Evolutionary conservation across 2,888 invertebrate species (phyloP).

Genomic region (Nezara viridula): DNA sequence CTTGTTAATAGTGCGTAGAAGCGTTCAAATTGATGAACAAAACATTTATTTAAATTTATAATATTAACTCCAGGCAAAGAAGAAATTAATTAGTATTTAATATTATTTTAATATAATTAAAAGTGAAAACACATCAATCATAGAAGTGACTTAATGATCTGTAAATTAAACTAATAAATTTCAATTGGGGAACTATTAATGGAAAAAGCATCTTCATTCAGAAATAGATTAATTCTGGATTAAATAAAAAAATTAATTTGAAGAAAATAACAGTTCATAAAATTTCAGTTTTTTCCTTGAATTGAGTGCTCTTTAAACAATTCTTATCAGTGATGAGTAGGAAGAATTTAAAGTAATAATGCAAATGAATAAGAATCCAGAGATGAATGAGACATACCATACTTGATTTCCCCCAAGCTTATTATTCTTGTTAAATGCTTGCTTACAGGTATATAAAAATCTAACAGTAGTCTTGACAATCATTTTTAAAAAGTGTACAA

Average conservation of each 20-base stretch:
- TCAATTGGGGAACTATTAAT: neutral
- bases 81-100: neutral
- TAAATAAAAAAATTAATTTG: neutral
- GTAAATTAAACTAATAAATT: neutral
- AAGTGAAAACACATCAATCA: neutral
- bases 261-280: neutral
- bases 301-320: neutral
- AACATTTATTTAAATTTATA: no score
- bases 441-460: slow-evolving; percentile 30
- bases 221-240: neutral
- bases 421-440: slow-evolving; percentile 20
- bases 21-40: neutral
- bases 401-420: neutral
- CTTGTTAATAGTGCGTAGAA: neutral
- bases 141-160: neutral
- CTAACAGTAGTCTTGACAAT: slow-evolving; percentile 36
- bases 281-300: neutral
- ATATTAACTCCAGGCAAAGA: neutral
- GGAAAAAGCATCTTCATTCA: neutral
- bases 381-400: neutral
- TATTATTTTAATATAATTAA: neutral
- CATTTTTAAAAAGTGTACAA: neutral
- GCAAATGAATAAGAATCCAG: neutral
- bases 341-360: neutral
- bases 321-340: neutral